Percentiles rank a stretch among this genome's conserved stretches.
Evolutionary conservation across 2,888 invertebrate genomes (phyloP).

Genomic region (Hesperia comma): DNA sequence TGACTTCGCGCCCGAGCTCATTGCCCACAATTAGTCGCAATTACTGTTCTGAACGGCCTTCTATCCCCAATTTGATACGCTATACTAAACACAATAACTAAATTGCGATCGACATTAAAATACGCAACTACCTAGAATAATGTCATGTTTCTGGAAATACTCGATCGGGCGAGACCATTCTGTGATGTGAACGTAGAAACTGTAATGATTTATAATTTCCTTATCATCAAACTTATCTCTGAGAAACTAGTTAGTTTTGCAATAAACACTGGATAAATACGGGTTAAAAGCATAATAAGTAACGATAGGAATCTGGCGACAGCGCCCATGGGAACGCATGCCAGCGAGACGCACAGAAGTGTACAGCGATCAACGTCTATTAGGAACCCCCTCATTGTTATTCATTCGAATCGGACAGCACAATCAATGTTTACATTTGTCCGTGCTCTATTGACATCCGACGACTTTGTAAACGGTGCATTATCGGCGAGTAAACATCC

Average conservation of each 20-base stretch:
- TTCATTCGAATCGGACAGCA: constrained; percentile 38
- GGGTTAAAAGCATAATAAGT: constrained; percentile 22
- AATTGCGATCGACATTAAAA: constrained; percentile 14
- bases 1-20: constrained; percentile 33
- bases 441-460: constrained; percentile 42
- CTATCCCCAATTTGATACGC: constrained; percentile 31
- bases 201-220: background rate
- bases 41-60: constrained; percentile 32
- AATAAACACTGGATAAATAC: constrained; percentile 15
- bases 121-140: background rate
- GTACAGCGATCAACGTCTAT: constrained; percentile 32
- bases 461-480: constrained; percentile 42
- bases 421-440: constrained; percentile 41
- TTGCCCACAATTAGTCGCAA: constrained; percentile 36
- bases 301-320: constrained; percentile 31
- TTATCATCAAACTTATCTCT: background rate
- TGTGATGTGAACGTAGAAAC: background rate
- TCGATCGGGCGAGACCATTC: background rate
- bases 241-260: background rate
- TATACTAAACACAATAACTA: constrained; percentile 28
- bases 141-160: background rate
- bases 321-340: constrained; percentile 26
- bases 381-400: constrained; percentile 39
- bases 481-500: constrained; percentile 43
- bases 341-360: constrained; percentile 25